phyloP scores from a whole-genome alignment of 2,113 vertebrate genomes.

The Neolamprologus fasciatus region DNA sequence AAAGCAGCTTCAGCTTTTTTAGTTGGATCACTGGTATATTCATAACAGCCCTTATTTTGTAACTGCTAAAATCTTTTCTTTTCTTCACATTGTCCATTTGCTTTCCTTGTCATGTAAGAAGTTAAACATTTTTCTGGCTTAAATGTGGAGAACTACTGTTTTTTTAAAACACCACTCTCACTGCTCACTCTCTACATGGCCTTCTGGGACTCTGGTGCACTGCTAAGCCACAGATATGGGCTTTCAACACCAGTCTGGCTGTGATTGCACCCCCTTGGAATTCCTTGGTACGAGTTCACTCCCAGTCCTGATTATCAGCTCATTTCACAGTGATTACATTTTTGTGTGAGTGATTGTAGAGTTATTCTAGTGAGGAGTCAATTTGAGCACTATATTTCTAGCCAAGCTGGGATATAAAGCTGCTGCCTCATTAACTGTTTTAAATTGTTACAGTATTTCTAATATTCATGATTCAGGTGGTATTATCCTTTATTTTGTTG shows the following conservation, averaged over 20 bases:
- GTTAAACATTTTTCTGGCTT: not conserved
- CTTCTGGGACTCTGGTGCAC: slow-evolving; percentile 18
- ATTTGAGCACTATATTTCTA: not conserved
- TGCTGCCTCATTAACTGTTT: not conserved
- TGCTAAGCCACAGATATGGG: slow-evolving; percentile 35
- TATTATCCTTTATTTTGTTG: not conserved
- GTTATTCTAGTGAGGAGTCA: not conserved
- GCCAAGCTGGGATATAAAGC: not conserved
- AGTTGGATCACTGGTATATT: not conserved
- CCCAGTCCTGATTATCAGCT: slow-evolving; percentile 14
- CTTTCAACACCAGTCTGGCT: slow-evolving; percentile 40
- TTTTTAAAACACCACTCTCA: not conserved
- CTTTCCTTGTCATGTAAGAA: not conserved
- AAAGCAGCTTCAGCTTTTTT: not conserved
- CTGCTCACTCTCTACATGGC: not conserved
- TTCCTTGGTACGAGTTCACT: slow-evolving; percentile 18
- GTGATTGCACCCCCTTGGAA: slow-evolving; percentile 51
- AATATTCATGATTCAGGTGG: not conserved
- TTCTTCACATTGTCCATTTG: not conserved
- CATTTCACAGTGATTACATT: slow-evolving; percentile 20
- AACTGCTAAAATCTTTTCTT: not conserved
- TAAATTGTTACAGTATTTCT: not conserved
- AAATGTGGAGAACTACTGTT: not conserved
- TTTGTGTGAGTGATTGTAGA: slow-evolving; percentile 12
- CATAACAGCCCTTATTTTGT: not conserved